A percentile compares a stretch with the other conserved stretches of the same genome.
Conservation (phyloP, 2,797 vertebrate species). For the Diplodus sargus region DNA sequence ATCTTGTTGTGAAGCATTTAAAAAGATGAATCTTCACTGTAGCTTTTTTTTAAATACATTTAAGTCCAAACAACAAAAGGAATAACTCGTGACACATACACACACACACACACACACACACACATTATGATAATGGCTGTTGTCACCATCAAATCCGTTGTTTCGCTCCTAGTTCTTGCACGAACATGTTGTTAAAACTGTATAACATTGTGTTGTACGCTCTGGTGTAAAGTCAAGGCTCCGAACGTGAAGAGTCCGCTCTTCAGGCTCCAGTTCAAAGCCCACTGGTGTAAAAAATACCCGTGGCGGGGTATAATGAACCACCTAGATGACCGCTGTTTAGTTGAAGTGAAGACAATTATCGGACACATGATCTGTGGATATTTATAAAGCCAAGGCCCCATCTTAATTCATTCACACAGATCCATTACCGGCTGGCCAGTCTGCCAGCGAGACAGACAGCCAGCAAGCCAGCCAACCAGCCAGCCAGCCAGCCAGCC, state of each 20-base stretch:
- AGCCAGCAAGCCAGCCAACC: slow-evolving; percentile 68
- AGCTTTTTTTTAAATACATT: slow-evolving; percentile 27
- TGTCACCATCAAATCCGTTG: slow-evolving; percentile 4
- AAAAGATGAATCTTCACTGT: slow-evolving; percentile 5
- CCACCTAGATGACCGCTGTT: slow-evolving; percentile 67
- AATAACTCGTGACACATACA: background rate
- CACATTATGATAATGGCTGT: no score
- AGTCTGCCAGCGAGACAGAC: slow-evolving; percentile 70
- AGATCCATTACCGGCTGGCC: slow-evolving; percentile 82
- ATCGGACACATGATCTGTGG: slow-evolving; percentile 81
- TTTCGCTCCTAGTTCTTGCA: background rate
- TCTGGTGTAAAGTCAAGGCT: slow-evolving; percentile 35
- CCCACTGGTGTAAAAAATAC: slow-evolving; percentile 74
- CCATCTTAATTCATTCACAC: slow-evolving; percentile 81
- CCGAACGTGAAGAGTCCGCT: slow-evolving; percentile 30
- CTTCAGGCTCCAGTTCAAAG: slow-evolving; percentile 31
- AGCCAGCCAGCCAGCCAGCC: slow-evolving; percentile 57
- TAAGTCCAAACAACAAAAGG: background rate
- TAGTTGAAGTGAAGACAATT: slow-evolving; percentile 78
- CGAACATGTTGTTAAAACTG: background rate
- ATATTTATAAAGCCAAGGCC: slow-evolving; percentile 86
- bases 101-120: no score
- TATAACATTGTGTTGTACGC: background rate
- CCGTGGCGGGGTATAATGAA: slow-evolving; percentile 65
- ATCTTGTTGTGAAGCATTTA: background rate